phyloP scores from a whole-genome alignment of 2,113 vertebrate genomes.

The Cryptotis parvus region DNA sequence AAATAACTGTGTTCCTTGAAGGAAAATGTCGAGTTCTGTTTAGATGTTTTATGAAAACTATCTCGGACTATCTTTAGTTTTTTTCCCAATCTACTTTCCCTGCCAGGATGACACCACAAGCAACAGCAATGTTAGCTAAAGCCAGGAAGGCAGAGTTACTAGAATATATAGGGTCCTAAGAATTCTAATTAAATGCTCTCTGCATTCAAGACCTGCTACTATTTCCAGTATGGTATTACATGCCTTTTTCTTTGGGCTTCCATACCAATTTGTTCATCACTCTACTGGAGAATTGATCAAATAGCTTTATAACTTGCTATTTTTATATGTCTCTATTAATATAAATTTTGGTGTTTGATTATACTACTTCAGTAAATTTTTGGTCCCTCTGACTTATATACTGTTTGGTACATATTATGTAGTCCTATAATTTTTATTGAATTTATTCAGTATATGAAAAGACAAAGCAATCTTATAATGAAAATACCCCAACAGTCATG shows the following conservation, averaged over 20 bases:
- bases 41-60: slow-evolving; percentile 40
- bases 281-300: slow-evolving; percentile 17
- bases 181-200: not conserved
- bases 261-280: not conserved
- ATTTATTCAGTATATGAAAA: not conserved
- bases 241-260: slow-evolving; percentile 43
- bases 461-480: not conserved
- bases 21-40: slow-evolving; percentile 17
- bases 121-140: not conserved
- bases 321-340: slow-evolving; percentile 22
- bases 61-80: slow-evolving; percentile 18
- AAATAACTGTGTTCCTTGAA: slow-evolving; percentile 1
- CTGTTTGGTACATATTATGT: not conserved
- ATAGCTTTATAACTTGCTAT: slow-evolving; percentile 11
- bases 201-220: not conserved
- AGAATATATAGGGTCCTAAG: not conserved
- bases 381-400: not conserved
- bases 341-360: slow-evolving; percentile 41
- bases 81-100: not conserved
- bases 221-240: not conserved
- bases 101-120: not conserved
- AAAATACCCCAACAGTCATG: not conserved
- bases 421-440: not conserved
- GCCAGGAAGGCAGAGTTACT: not conserved
- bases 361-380: not conserved